Conservation (phyloP, 2,113 vertebrate species). For the Campylomormyrus numenius region DNA sequence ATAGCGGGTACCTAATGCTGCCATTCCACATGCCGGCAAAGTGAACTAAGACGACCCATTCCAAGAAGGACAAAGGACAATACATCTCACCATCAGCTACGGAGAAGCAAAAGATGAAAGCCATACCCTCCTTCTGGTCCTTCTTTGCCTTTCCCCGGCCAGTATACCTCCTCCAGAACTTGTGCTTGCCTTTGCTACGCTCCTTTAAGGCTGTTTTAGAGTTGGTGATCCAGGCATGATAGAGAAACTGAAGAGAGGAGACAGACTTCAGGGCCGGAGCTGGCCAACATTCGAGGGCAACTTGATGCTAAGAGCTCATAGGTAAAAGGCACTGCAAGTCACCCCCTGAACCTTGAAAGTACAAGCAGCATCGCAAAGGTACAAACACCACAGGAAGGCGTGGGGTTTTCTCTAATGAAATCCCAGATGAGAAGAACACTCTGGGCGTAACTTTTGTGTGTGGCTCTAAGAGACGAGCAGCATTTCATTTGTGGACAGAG, state of each 20-base stretch:
- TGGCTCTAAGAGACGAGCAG: neutral
- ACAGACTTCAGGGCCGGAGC: neutral
- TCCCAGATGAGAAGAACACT: neutral
- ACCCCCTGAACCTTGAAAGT: neutral
- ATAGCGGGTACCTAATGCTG: neutral
- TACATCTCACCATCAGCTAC: neutral
- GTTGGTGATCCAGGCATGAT: conserved; percentile 94
- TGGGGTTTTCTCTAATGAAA: conserved; percentile 1
- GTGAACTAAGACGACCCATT: neutral
- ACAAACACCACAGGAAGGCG: neutral
- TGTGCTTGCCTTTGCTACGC: conserved; percentile 72
- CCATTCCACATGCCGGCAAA: neutral
- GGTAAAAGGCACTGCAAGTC: neutral
- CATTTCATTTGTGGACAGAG: neutral
- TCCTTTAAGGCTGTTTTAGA: conserved; percentile 86
- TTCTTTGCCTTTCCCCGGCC: conserved; percentile 56
- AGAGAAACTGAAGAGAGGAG: conserved; percentile 76
- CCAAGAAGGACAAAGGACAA: neutral
- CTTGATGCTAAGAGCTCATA: neutral
- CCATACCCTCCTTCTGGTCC: conserved; percentile 70
- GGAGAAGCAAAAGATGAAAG: neutral
- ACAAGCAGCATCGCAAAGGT: neutral
- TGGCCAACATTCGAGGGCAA: neutral
- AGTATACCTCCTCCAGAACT: conserved; percentile 66
- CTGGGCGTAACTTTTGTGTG: neutral